These are phyloP conservation scores for Tachysurus fulvidraco DNA, from an alignment of 2,113 vertebrate genomes.

Conservation along the genomic window DNA sequence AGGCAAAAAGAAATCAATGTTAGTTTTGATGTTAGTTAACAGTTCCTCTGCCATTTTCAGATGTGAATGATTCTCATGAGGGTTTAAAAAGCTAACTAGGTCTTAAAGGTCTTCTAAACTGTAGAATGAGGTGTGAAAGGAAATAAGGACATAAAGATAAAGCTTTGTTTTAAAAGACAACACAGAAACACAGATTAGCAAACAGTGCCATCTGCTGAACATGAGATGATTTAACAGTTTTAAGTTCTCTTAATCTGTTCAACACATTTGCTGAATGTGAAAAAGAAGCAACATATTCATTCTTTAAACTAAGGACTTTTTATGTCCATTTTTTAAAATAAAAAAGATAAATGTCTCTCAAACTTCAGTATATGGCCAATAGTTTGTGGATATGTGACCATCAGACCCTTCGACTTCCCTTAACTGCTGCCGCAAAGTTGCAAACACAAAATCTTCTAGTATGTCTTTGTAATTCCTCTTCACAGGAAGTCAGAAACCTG, in stretches of 20 bases:
- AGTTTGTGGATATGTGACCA: neutral
- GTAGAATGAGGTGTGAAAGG: no score
- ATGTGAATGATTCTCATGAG: neutral
- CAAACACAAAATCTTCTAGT: neutral
- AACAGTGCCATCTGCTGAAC: slow-evolving; percentile 69
- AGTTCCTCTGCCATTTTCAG: neutral
- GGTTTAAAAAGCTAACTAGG: neutral
- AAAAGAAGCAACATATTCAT: neutral
- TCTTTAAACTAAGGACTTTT: neutral
- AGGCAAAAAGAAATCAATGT: slow-evolving; percentile 41
- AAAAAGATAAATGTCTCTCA: neutral
- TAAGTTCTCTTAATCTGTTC: neutral
- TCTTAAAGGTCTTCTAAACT: no score
- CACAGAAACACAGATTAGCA: neutral
- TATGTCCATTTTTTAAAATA: neutral
- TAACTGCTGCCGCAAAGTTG: neutral
- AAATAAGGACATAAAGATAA: neutral
- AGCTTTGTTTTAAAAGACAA: neutral
- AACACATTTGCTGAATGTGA: neutral
- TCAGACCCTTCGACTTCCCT: neutral
- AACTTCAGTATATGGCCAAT: neutral
- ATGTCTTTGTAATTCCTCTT: neutral
- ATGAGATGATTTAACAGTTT: neutral
- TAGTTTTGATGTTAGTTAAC: slow-evolving; percentile 26
- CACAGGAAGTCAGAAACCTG: neutral